Evolutionary conservation across 1,140 invertebrate species (phyloP).

Genomic region (Monochamus saltuarius): DNA sequence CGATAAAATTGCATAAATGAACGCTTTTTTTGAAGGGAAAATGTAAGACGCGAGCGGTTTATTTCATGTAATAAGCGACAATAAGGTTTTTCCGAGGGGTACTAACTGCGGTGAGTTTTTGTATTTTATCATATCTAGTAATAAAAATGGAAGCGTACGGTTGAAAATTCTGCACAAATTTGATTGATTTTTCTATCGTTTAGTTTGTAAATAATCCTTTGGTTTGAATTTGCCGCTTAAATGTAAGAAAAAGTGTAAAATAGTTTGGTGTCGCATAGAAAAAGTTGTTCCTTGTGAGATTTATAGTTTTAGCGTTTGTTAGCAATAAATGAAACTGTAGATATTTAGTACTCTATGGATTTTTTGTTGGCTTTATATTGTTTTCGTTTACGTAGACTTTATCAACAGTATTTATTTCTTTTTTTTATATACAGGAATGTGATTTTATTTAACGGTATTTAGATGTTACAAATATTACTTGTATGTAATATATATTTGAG

Average conservation of each 20-base stretch:
- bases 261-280: slow-evolving; percentile 26
- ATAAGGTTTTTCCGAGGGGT: slow-evolving; percentile 16
- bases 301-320: slow-evolving; percentile 14
- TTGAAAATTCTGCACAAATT: neutral
- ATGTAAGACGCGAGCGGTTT: slow-evolving; percentile 1
- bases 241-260: slow-evolving; percentile 4
- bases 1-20: too few relatives aligned
- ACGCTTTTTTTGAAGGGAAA: too few relatives aligned
- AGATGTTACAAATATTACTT: slow-evolving; percentile 25
- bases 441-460: slow-evolving; percentile 29
- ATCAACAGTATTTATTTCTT: slow-evolving; percentile 15
- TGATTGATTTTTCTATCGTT: slow-evolving; percentile 6
- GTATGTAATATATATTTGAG: slow-evolving; percentile 30
- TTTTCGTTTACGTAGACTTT: slow-evolving; percentile 12
- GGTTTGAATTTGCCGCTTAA: slow-evolving; percentile 21
- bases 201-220: neutral
- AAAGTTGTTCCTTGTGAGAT: slow-evolving; percentile 29
- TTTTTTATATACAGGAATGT: slow-evolving; percentile 28
- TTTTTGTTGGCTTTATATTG: slow-evolving; percentile 6
- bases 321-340: slow-evolving; percentile 21
- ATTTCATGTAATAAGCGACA: slow-evolving; percentile 16
- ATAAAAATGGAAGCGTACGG: too few relatives aligned
- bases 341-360: slow-evolving; percentile 16
- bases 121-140: slow-evolving; percentile 10
- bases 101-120: slow-evolving; percentile 15